Evolutionary conservation across 2,888 invertebrate genomes (phyloP).

Genomic region (Melikaiella ostensackeni): DNA sequence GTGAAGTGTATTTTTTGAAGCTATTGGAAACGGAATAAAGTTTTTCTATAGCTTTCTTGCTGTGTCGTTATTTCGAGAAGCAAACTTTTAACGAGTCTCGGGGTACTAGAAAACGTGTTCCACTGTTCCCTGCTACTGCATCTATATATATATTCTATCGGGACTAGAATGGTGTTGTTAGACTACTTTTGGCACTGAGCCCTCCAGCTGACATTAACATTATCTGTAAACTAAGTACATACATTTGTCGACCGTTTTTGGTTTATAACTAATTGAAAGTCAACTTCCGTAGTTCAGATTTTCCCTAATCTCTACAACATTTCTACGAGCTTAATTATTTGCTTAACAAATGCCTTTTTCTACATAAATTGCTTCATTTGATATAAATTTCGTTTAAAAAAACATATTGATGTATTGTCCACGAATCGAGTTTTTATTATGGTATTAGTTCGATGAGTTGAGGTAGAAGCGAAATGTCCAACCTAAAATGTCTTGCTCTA

Average conservation of each 20-base stretch:
- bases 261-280: not conserved
- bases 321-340: not conserved
- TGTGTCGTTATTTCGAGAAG: slow-evolving; percentile 31
- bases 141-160: not conserved
- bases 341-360: not conserved
- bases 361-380: too few species aligned
- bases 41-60: slow-evolving; percentile 2
- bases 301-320: not conserved
- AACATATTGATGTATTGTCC: too few species aligned
- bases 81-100: slow-evolving; percentile 35
- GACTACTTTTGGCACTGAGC: slow-evolving; percentile 19
- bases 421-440: too few species aligned
- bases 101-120: not conserved
- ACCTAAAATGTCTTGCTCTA: not conserved
- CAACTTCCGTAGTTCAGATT: not conserved
- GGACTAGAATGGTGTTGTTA: slow-evolving; percentile 3
- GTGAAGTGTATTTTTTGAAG: slow-evolving; percentile 4
- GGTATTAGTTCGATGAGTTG: not conserved
- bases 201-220: not conserved
- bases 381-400: too few species aligned
- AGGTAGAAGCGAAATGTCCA: not conserved
- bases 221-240: not conserved
- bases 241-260: not conserved
- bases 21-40: not conserved
- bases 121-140: slow-evolving; percentile 7